Evolutionary conservation across 2,888 invertebrate species (phyloP).

Genomic region (Acanthosepion pharaonis): DNA sequence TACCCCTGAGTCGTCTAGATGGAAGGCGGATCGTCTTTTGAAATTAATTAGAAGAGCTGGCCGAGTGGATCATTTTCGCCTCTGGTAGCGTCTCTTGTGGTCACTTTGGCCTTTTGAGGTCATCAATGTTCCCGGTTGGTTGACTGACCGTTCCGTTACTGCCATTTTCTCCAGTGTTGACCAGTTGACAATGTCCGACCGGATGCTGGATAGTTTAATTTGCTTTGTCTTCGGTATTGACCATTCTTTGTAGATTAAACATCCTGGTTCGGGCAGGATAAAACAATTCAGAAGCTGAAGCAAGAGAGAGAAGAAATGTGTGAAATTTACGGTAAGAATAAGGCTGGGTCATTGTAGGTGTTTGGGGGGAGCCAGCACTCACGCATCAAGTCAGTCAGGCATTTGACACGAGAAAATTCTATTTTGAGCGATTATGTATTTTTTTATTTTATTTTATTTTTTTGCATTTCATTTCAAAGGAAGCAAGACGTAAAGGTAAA

Average conservation of each 20-base stretch:
- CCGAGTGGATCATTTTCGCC: slow-evolving; percentile 7
- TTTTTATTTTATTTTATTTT: too few species aligned
- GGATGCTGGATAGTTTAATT: not conserved
- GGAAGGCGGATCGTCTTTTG: not conserved
- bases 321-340: not conserved
- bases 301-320: not conserved
- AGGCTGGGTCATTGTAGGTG: not conserved
- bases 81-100: not conserved
- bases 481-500: too few species aligned
- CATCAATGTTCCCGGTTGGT: not conserved
- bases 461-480: too few species aligned
- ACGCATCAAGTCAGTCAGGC: not conserved
- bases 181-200: not conserved
- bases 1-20: not conserved
- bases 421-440: too few species aligned
- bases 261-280: not conserved
- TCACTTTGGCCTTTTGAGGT: not conserved
- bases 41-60: not conserved
- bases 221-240: not conserved
- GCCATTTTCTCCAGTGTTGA: not conserved
- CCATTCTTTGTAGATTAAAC: not conserved
- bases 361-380: not conserved
- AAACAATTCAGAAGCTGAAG: not conserved
- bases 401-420: not conserved
- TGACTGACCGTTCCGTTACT: not conserved